Conservation (phyloP, 1,140 invertebrate species). For the Maniola jurtina region DNA sequence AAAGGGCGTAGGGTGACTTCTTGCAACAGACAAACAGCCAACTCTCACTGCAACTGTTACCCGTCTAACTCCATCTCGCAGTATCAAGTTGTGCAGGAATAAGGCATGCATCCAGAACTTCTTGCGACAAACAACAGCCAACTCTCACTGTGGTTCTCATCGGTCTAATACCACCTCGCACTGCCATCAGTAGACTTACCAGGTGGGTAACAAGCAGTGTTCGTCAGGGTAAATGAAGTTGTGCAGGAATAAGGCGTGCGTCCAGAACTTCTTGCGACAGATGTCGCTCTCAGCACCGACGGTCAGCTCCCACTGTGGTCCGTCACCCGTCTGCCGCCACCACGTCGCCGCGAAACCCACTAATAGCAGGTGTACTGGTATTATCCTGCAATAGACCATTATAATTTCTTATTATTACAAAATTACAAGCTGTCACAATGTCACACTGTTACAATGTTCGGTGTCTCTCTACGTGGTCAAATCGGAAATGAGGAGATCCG, state of each 20-base stretch:
- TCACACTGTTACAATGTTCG: no score
- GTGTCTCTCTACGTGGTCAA: no score
- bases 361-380: constrained; percentile 48
- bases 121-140: constrained; percentile 69
- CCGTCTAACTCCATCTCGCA: no score
- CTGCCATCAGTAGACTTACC: constrained; percentile 30
- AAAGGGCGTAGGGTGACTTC: no score
- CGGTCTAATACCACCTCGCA: constrained; percentile 45
- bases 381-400: constrained; percentile 31
- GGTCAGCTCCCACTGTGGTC: constrained; percentile 50
- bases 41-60: no score
- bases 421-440: no score
- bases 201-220: constrained; percentile 52
- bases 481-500: no score
- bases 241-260: constrained; percentile 82
- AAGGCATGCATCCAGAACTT: constrained; percentile 84
- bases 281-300: constrained; percentile 61
- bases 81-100: constrained; percentile 82
- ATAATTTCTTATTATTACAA: not conserved
- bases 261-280: constrained; percentile 82
- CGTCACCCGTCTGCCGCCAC: constrained; percentile 43
- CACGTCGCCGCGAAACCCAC: constrained; percentile 60
- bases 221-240: constrained; percentile 66
- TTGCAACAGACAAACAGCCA: no score
- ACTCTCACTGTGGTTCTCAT: constrained; percentile 50